Evolutionary conservation across 2,113 vertebrate species (phyloP).

Genomic region (Globicephala melas): DNA sequence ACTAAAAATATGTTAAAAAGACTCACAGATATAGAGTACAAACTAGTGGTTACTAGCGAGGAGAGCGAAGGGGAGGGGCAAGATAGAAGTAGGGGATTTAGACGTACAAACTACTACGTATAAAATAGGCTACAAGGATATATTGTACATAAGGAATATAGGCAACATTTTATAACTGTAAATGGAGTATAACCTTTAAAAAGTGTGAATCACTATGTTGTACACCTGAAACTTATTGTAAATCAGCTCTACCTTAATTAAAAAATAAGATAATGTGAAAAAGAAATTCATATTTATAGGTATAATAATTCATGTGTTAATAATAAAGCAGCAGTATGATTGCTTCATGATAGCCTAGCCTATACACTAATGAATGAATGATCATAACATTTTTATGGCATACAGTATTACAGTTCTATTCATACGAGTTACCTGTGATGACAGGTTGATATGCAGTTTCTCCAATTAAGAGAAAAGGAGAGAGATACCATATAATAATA

Average conservation of each 20-base stretch:
- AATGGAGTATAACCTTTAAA: background rate
- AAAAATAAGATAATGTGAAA: background rate
- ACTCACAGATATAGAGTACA: background rate
- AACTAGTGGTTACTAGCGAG: background rate
- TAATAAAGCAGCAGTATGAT: background rate
- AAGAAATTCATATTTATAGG: background rate
- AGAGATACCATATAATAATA: no score
- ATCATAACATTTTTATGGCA: background rate
- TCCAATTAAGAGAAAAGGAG: no score
- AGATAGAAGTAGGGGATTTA: background rate
- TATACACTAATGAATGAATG: background rate
- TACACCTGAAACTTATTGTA: background rate
- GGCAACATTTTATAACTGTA: background rate
- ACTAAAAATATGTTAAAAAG: background rate
- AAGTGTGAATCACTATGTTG: background rate
- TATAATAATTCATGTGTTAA: background rate
- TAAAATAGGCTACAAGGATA: background rate
- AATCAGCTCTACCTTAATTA: background rate
- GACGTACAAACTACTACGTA: background rate
- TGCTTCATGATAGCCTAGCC: background rate
- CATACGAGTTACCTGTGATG: no score
- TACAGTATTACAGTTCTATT: no score
- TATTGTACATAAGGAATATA: background rate
- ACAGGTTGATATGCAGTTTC: no score
- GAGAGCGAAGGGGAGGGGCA: background rate